A percentile compares a stretch with the other conserved stretches of the same genome.
These are phyloP conservation scores for Drosophila malerkotliana DNA, from an alignment of 1,140 invertebrate genomes.

Conservation along the genomic window DNA sequence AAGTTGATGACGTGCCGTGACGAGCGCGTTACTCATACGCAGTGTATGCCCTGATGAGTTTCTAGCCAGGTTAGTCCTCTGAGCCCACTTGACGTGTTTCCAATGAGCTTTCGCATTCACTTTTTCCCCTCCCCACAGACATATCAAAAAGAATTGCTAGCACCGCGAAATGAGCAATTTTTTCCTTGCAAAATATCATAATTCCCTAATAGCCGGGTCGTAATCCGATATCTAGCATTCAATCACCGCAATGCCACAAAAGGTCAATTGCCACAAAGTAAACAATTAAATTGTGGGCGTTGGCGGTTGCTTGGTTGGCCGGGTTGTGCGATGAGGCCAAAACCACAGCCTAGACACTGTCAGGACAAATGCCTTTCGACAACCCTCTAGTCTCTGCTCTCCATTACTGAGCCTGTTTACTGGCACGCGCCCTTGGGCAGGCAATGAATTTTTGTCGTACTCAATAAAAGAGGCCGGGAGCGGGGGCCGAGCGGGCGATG, in stretches of 20 bases:
- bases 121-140: not conserved
- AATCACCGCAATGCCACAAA: constrained; percentile 56
- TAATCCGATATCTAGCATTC: constrained; percentile 43
- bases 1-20: constrained; percentile 49
- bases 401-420: constrained; percentile 49
- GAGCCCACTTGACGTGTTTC: constrained; percentile 53
- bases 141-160: constrained; percentile 10
- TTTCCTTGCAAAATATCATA: constrained; percentile 42
- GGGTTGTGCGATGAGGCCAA: constrained; percentile 1
- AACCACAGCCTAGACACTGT: constrained; percentile 33
- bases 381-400: constrained; percentile 14
- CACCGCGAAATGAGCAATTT: constrained; percentile 7
- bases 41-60: constrained; percentile 45
- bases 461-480: constrained; percentile 55
- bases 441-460: constrained; percentile 71
- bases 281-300: constrained; percentile 65
- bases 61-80: constrained; percentile 36
- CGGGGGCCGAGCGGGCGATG: constrained; percentile 20
- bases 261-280: constrained; percentile 66
- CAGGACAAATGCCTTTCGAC: constrained; percentile 24
- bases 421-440: constrained; percentile 53
- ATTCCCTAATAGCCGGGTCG: constrained; percentile 50
- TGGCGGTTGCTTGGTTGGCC: not conserved
- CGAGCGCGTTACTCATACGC: constrained; percentile 56
- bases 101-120: constrained; percentile 36